A percentile compares a stretch with the other conserved stretches of the same genome.
These are phyloP conservation scores for Grallaria varia DNA, from an alignment of 2,113 vertebrate genomes.

Conservation along the genomic window DNA sequence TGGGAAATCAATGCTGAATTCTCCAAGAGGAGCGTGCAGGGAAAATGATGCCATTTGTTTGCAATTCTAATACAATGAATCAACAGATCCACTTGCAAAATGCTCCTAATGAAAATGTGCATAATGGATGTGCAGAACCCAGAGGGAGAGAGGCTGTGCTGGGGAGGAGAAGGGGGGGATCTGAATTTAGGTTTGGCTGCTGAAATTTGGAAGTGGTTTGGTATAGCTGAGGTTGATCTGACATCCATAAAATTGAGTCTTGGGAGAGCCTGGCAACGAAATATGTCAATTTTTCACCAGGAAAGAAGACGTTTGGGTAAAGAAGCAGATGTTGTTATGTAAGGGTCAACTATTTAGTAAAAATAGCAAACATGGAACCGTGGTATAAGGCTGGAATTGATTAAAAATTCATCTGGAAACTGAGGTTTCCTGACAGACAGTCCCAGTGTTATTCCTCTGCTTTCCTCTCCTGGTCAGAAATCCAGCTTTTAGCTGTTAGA, in stretches of 20 bases:
- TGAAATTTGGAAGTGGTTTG: background rate
- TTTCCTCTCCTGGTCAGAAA: background rate
- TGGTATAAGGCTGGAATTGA: background rate
- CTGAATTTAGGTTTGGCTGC: background rate
- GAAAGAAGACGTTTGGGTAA: background rate
- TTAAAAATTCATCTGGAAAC: background rate
- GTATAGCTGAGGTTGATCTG: background rate
- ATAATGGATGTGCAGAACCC: conserved; percentile 5
- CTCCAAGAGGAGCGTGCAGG: conserved; percentile 17
- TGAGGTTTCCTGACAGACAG: background rate
- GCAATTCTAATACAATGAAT: conserved; percentile 75
- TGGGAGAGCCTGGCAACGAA: background rate
- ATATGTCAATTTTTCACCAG: background rate
- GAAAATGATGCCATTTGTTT: conserved; percentile 75
- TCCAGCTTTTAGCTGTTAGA: background rate
- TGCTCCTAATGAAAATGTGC: conserved; percentile 63
- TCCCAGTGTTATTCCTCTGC: background rate
- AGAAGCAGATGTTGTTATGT: background rate
- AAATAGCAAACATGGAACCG: rapidly evolving
- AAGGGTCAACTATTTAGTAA: background rate
- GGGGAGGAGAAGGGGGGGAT: background rate
- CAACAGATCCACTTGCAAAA: conserved; percentile 71
- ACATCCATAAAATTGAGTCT: background rate
- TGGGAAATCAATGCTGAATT: conserved; percentile 70
- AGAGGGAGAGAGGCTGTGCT: background rate